Base-by-base conservation (phyloP, 37 sponge, comb jelly and placozoan species). In the Axinella damicornis region DNA sequence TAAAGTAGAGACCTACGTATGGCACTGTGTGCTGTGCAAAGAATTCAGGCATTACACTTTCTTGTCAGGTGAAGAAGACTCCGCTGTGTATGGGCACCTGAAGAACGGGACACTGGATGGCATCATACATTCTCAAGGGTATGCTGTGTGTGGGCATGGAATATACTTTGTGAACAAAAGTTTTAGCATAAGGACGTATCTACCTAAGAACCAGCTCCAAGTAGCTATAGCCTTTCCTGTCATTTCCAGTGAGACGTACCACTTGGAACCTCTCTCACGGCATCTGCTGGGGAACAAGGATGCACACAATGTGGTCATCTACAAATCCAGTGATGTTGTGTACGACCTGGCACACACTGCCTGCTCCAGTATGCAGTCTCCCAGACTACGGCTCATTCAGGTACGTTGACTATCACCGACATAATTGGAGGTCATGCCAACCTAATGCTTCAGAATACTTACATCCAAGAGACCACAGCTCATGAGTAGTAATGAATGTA, bases 261-360 rank as follows among this genome's bases (percentile, higher is more conserved):
- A 88, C 57, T 34, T 88, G 37, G 88, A 81, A 11, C 57, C 33
- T 2, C 32, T 32, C 38, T 24, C 59, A 1, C 13, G 40, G 0
- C 35, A 36, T 5, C 61, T 28, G 15, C 64, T 54, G 12, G 39
- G 35, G 5, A 54, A 20, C 21, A 41, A 12, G 1, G 34, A 66
- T 2, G 14, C 21, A 60, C 88, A 88, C 62, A 89, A 82, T 60
- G 25, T 36, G 0, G 73, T 89, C 24, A 46, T 89, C 2, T 89
- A 89, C 75, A 76, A 70, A 40, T 36, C 73, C 25, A 89, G 89
- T 71, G 89, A 89, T 70, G 83, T 89, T n/a, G n/a, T 53, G 22
- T 77, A 87, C 31, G 64, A 69, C 55, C 25, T 71, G 69, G 41
- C 9, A 0, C 57, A 73, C 59, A 57, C 41, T 0, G 22, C 20